Evolutionary conservation across 1,140 invertebrate species (phyloP), one percentile per base, ranked within the genome.

Genomic region (Drosophila bifasciata): DNA sequence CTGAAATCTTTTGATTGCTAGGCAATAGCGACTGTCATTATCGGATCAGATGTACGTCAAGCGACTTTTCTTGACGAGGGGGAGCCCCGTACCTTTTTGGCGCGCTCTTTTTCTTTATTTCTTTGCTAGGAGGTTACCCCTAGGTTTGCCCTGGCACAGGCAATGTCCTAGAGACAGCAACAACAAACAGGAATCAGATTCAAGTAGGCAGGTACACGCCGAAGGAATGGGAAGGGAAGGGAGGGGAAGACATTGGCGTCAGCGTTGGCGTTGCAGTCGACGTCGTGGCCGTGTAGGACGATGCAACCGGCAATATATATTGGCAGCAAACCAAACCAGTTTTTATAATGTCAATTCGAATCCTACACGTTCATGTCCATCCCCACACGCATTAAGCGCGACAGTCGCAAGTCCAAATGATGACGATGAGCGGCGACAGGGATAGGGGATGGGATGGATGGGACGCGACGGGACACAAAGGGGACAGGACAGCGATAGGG

Each of bases 271-370:
- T 13, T 23, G 61, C 52, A 32, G 49, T 48, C 36, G 72, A 49
- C 55, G 56, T 50, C 41, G 60, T 9, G 8, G 61, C 44, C 32
- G 55, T 50, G 68, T 78, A 67, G 69, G 74, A 79, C 79, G 79
- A 51, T 21, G 19, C 19, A 76, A 61, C 66, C 59, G 63, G 70
- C 61, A 79, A 76, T 56, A 68, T 77, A 72, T 84, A 85, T 86
- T 86, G 81, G 77, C 81, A 85, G 61, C 77, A 85, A 86, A 85
- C 80, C 80, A 74, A 85, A 85, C 81, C 81, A 74, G 81, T 85
- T 85, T 86, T 85, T 86, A 86, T 85, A 85, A 85, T 85, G 81
- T 85, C 81, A 85, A 85, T 85, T 85, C 81, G 81, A 85, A 85
- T 85, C 81, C 81, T 85, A 85, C 81, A 85, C 81, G 78, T 85